Evolutionary conservation across 1,140 invertebrate genomes (phyloP).

Genomic region (Oncopodura yosiiana): DNA sequence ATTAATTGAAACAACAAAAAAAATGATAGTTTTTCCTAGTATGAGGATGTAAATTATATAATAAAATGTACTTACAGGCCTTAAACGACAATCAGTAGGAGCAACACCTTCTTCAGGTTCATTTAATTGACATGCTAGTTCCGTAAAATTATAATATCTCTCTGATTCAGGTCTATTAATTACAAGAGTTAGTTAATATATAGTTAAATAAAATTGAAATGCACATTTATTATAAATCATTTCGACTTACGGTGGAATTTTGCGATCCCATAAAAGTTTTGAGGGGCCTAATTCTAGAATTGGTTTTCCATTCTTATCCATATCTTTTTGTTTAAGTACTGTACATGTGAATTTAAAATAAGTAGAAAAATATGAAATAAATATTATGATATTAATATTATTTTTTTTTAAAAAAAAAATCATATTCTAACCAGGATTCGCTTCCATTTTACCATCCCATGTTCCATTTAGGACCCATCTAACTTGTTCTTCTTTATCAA

Average conservation of each 20-base stretch:
- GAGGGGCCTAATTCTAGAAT: constrained; percentile 83
- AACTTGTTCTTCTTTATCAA: constrained; percentile 50
- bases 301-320: constrained; percentile 59
- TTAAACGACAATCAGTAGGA: constrained; percentile 84
- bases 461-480: constrained; percentile 80
- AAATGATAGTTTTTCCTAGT: too few relatives aligned
- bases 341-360: too few relatives aligned
- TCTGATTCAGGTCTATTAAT: constrained; percentile 55
- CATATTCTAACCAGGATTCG: too few relatives aligned
- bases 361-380: too few relatives aligned
- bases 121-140: constrained; percentile 91
- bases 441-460: constrained; percentile 92
- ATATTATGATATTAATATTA: too few relatives aligned
- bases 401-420: too few relatives aligned
- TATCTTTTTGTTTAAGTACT: constrained; percentile 62
- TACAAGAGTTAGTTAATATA: constrained; percentile 4
- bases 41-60: too few relatives aligned
- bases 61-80: too few relatives aligned
- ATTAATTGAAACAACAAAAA: too few relatives aligned
- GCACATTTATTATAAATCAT: neutral
- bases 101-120: constrained; percentile 85
- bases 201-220: neutral
- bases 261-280: constrained; percentile 74
- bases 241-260: constrained; percentile 56
- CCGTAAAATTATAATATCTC: constrained; percentile 86